Conservation (phyloP, 2,113 vertebrate species). For the Ascaphus truei region DNA sequence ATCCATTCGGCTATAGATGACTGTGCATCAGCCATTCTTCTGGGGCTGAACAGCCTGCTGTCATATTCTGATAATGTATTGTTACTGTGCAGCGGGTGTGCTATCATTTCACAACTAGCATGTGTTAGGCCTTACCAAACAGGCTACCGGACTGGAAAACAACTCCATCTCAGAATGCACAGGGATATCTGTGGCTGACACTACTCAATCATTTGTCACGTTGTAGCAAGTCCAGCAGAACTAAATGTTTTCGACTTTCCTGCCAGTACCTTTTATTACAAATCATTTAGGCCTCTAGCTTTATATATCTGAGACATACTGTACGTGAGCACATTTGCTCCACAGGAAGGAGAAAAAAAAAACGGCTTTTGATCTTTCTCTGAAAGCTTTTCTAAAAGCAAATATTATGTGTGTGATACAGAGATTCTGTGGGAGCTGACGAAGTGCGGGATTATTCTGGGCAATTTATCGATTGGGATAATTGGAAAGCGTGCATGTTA, state of each 20-base stretch:
- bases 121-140: neutral
- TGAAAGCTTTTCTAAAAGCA: too few relatives aligned
- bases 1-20: neutral
- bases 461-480: too few relatives aligned
- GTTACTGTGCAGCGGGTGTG: neutral
- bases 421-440: too few relatives aligned
- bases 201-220: neutral
- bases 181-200: neutral
- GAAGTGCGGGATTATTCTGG: too few relatives aligned
- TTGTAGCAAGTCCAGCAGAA: neutral
- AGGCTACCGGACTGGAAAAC: neutral
- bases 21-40: neutral
- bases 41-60: neutral
- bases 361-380: too few relatives aligned
- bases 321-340: neutral
- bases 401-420: too few relatives aligned
- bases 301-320: too few relatives aligned
- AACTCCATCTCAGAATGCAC: neutral
- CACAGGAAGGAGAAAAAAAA: too few relatives aligned
- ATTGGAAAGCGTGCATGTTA: too few relatives aligned
- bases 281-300: neutral
- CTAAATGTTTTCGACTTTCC: neutral
- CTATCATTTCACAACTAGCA: slow-evolving; percentile 4
- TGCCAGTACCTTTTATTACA: neutral
- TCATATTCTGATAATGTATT: slow-evolving; percentile 6